These are phyloP conservation scores for Thumatha senex DNA, from an alignment of 2,888 invertebrate species.

Conservation along the genomic window DNA sequence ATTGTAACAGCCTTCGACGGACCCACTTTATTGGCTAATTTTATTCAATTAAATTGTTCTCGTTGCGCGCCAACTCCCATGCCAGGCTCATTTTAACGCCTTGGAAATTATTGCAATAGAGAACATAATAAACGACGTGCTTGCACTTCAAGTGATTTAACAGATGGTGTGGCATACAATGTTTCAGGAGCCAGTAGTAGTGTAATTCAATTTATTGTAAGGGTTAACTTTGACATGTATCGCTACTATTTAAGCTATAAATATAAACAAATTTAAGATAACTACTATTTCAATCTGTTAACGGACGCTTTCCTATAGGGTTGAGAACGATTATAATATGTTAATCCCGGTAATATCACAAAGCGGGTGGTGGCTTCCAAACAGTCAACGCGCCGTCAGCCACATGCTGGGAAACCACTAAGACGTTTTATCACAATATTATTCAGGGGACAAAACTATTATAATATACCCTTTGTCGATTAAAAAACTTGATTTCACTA, in stretches of 20 bases:
- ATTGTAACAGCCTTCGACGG: constrained; percentile 73
- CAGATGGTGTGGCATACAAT: constrained; percentile 37
- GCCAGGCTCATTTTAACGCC: constrained; percentile 66
- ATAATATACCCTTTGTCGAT: constrained; percentile 50
- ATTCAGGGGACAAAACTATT: constrained; percentile 69
- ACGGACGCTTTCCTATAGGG: constrained; percentile 56
- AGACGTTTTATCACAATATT: constrained; percentile 73
- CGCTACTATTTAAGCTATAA: constrained; percentile 47
- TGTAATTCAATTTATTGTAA: constrained; percentile 44
- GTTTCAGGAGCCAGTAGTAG: constrained; percentile 28
- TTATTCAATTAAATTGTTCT: constrained; percentile 82
- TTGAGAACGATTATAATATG: constrained; percentile 71
- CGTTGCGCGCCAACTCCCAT: constrained; percentile 52
- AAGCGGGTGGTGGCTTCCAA: constrained; percentile 71
- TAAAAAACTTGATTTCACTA: constrained; percentile 59
- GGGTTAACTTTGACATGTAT: constrained; percentile 42
- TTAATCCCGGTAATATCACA: constrained; percentile 57
- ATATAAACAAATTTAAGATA: constrained; percentile 48
- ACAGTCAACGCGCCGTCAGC: constrained; percentile 61
- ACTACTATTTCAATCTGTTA: constrained; percentile 43
- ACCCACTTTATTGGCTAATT: constrained; percentile 80
- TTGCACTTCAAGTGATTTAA: constrained; percentile 56
- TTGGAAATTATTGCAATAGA: constrained; percentile 75
- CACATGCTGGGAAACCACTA: constrained; percentile 71
- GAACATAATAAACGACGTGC: constrained; percentile 53